Conservation (phyloP, 2,888 invertebrate species). For the Drosophila nr. fundita region DNA sequence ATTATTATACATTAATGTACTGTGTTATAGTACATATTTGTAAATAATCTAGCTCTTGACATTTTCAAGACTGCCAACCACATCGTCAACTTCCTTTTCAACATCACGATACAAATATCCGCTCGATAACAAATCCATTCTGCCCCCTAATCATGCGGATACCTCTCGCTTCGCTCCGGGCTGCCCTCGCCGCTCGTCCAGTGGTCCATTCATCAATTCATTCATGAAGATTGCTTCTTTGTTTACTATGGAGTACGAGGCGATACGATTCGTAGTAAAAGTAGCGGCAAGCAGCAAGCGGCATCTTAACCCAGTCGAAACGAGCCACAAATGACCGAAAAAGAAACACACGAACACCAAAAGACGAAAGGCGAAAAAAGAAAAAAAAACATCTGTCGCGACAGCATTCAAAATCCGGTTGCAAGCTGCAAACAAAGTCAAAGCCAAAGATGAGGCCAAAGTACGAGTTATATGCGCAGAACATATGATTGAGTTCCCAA, state of each 20-base stretch:
- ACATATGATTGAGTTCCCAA: slow-evolving; percentile 74
- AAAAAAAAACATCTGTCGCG: slow-evolving; percentile 71
- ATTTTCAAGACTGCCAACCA: neutral
- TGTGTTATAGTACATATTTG: neutral
- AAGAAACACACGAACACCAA: slow-evolving; percentile 16
- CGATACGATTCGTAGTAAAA: slow-evolving; percentile 63
- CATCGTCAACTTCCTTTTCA: slow-evolving; percentile 12
- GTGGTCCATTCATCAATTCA: slow-evolving; percentile 72
- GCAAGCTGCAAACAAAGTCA: slow-evolving; percentile 67
- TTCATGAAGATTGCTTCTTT: slow-evolving; percentile 72
- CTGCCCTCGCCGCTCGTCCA: slow-evolving; percentile 1
- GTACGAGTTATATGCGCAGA: slow-evolving; percentile 44
- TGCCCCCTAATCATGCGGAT: slow-evolving; percentile 22
- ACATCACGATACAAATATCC: slow-evolving; percentile 18
- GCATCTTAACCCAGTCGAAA: slow-evolving; percentile 59
- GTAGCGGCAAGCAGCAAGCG: slow-evolving; percentile 49
- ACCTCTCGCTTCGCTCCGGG: slow-evolving; percentile 24
- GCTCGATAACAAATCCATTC: slow-evolving; percentile 11
- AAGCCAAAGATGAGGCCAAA: slow-evolving; percentile 57
- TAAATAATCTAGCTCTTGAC: neutral
- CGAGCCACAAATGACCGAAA: slow-evolving; percentile 10
- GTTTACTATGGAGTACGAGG: slow-evolving; percentile 65
- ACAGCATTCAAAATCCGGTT: slow-evolving; percentile 69
- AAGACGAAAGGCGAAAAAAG: slow-evolving; percentile 11
- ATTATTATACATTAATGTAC: neutral